Conservation (phyloP, 2,797 vertebrate genomes). For the Alauda arvensis region DNA sequence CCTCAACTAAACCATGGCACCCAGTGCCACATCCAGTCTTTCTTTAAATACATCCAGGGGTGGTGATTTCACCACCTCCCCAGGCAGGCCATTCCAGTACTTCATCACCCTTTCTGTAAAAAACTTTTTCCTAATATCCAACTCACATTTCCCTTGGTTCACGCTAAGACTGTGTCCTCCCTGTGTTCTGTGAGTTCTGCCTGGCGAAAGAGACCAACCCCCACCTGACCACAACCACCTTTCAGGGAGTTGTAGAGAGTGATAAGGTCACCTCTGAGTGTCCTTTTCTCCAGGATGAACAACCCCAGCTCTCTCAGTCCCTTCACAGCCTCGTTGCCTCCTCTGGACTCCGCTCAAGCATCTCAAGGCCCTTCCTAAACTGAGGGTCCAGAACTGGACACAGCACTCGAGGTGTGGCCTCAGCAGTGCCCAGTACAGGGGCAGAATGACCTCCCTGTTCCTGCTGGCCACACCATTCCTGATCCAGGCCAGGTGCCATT, state of each 20-base stretch:
- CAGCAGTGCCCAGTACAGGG: not conserved
- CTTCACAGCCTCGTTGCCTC: not conserved
- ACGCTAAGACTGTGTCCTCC: not conserved
- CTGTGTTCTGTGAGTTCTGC: not conserved
- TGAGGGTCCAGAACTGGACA: not conserved
- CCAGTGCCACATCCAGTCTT: accelerated
- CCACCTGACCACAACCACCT: accelerated
- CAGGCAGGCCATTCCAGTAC: accelerated
- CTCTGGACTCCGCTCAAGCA: accelerated
- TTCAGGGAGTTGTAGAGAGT: not conserved
- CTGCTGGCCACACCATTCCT: not conserved
- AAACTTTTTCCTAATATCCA: not conserved
- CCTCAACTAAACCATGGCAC: not conserved
- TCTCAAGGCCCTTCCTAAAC: not conserved
- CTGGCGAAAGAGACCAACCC: not conserved
- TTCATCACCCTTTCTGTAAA: not conserved
- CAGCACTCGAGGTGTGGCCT: accelerated
- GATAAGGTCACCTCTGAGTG: no score
- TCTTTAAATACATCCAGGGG: not conserved
- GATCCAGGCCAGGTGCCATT: accelerated
- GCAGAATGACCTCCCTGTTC: not conserved
- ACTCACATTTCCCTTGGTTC: accelerated
- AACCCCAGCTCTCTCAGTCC: not conserved
- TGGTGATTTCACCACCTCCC: not conserved
- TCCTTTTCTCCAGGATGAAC: not conserved